Evolutionary conservation across 2,113 vertebrate genomes (phyloP).

Genomic region (Raja brachyura): DNA sequence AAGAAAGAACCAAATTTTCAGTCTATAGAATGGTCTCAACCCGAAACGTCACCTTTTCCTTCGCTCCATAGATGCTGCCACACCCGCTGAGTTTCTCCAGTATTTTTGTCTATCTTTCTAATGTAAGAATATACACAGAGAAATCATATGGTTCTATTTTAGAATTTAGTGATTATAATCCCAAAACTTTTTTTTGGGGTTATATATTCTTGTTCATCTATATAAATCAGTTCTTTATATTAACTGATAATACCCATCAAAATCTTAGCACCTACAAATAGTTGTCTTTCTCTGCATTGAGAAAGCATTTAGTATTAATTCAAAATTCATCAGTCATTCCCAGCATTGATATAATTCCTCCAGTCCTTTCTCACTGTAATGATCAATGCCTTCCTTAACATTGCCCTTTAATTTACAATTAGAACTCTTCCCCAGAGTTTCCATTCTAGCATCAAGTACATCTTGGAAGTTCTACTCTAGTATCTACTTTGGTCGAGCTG

Average conservation of each 20-base stretch:
- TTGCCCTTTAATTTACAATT: background rate
- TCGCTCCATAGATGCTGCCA: no score
- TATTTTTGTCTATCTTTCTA: background rate
- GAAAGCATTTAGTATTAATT: no score
- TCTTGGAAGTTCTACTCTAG: background rate
- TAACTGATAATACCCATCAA: background rate
- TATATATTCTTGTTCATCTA: background rate
- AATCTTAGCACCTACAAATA: background rate
- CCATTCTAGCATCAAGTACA: background rate
- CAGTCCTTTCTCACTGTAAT: background rate
- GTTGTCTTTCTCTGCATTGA: no score
- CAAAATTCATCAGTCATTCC: background rate
- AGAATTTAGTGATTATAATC: background rate
- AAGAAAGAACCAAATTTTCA: no score
- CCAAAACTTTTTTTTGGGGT: background rate
- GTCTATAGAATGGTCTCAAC: no score
- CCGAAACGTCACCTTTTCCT: no score
- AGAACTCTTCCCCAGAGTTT: background rate
- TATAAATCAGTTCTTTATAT: background rate
- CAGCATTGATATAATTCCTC: background rate
- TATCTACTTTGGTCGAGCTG: background rate
- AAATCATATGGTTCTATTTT: constrained; percentile 13
- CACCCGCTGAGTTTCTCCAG: no score
- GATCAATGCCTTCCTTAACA: background rate
- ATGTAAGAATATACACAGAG: background rate